Evolutionary conservation across 30 jellyfish, hydroid and myxozoan genomes (phyloP).

Genomic region (Pelagia noctiluca): DNA sequence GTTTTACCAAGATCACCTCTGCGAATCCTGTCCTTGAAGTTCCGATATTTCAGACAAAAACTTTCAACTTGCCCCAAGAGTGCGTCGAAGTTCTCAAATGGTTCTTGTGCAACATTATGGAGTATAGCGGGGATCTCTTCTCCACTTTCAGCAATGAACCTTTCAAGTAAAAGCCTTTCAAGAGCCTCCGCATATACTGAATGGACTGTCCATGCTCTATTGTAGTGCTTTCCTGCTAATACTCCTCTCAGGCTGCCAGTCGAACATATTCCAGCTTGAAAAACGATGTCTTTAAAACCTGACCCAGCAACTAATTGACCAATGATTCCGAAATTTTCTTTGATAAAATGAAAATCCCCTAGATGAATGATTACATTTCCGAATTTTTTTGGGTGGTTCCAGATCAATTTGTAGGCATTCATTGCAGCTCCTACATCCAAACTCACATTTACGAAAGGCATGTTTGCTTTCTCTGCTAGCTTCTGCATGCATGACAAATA

Average conservation of each 20-base stretch:
- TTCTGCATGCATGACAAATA: constrained; percentile 27
- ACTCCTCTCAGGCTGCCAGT: not conserved
- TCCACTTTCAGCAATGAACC: constrained; percentile 19
- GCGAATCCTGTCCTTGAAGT: constrained; percentile 24
- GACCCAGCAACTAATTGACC: not conserved
- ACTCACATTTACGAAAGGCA: constrained; percentile 50
- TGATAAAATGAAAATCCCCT: no score
- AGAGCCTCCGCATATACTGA: constrained; percentile 8
- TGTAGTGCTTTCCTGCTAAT: not conserved
- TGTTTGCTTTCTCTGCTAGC: constrained; percentile 31
- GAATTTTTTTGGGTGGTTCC: constrained; percentile 20
- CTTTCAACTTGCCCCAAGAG: not conserved
- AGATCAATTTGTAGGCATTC: not conserved
- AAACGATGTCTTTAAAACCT: constrained; percentile 1
- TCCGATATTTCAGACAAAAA: not conserved
- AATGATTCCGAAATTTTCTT: no score
- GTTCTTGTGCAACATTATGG: constrained; percentile 29
- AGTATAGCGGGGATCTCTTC: constrained; percentile 10
- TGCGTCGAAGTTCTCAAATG: not conserved
- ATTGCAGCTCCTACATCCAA: constrained; percentile 2
- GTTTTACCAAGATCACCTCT: constrained; percentile 36
- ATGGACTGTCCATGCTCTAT: constrained; percentile 10
- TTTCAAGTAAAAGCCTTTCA: constrained; percentile 17
- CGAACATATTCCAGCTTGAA: constrained; percentile 18
- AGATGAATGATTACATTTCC: no score